Evolutionary conservation across 2,888 invertebrate genomes (phyloP), one percentile per base, ranked within the genome.

Genomic region (Disparrhopalites patrizii): DNA sequence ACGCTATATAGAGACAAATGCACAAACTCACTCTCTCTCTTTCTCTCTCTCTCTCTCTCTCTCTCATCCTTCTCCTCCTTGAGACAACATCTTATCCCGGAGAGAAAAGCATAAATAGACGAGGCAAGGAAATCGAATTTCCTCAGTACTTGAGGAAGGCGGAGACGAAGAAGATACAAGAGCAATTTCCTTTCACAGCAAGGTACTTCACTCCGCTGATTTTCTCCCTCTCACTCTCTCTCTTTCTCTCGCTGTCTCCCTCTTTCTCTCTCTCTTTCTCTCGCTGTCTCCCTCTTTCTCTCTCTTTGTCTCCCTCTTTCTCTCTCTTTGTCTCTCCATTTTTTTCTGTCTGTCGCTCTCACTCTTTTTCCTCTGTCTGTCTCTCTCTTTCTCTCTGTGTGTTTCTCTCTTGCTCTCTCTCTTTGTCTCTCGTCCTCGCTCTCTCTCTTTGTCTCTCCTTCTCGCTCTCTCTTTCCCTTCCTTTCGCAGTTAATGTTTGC

Each of bases 171-270:
- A 52, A 65, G 58, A 65, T 58, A 65, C 58, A 65, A 65, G 65
- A 65, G 58, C 65, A 65, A 65, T 65, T 58, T 65, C 65, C 65
- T 65, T 65, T 65, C 65, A 65, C 65, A 65, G 65, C 65, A 65
- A 65, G 65, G 30, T 58, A 65, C 65, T 65, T 51, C 51, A 61
- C 58, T 58, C 58, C 18, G 40, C 47, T 61, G 60, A 58, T 58
- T 58, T 55, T 47, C 63, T 52, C 47, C 43, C n/a, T 43, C 30
- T 36, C 30, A n/a, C n/a, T 56, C 33, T 50, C 27, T 33, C 36
- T 20, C 33, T 54, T 54, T 31, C 40, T 25, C 18, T 51, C 31
- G 25, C 18, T 40, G n/a, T 54, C 18, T 13, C 47, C 31, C 10
- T 36, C 25, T 54, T n/a, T 3, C 27, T 54, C 30, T 54, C 54